Percentiles rank a stretch among this genome's conserved stretches.
Evolutionary conservation across 2,113 vertebrate species (phyloP).

Genomic region (Gnathonemus echidnorhynchus): DNA sequence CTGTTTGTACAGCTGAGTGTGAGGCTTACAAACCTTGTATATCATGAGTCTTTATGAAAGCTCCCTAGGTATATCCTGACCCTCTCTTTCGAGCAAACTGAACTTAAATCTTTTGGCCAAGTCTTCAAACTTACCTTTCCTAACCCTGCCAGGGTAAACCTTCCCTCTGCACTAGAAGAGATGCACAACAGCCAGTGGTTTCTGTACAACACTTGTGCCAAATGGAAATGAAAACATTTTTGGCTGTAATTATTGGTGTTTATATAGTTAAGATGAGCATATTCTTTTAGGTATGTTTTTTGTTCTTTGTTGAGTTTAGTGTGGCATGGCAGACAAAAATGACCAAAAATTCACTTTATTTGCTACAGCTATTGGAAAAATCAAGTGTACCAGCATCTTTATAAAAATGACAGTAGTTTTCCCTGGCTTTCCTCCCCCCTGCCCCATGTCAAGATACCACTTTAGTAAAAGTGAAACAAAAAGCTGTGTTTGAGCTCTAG

Average conservation of each 20-base stretch:
- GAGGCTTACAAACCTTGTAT: conserved; percentile 20
- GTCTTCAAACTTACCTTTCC: conserved; percentile 1
- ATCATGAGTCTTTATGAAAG: conserved; percentile 21
- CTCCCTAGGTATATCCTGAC: conserved; percentile 11
- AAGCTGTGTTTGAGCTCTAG: neutral
- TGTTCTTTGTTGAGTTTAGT: neutral
- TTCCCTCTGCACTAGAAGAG: neutral
- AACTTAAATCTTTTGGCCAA: conserved; percentile 8
- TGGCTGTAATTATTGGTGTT: conserved; percentile 3
- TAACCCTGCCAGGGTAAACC: conserved; percentile 9
- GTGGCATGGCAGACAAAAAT: neutral
- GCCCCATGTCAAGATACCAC: neutral
- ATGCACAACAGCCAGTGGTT: neutral
- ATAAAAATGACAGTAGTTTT: neutral
- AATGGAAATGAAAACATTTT: neutral
- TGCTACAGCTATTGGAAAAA: neutral
- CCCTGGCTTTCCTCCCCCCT: neutral
- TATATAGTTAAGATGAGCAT: neutral
- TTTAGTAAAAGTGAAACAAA: neutral
- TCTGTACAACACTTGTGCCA: neutral
- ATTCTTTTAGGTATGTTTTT: neutral
- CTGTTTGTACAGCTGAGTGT: conserved; percentile 19
- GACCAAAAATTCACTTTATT: neutral
- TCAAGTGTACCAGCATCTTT: neutral
- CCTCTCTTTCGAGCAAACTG: conserved; percentile 11